Evolutionary conservation across 1,140 invertebrate species (phyloP), one percentile per base, ranked within the genome.

Genomic region (Diuraphis noxia): DNA sequence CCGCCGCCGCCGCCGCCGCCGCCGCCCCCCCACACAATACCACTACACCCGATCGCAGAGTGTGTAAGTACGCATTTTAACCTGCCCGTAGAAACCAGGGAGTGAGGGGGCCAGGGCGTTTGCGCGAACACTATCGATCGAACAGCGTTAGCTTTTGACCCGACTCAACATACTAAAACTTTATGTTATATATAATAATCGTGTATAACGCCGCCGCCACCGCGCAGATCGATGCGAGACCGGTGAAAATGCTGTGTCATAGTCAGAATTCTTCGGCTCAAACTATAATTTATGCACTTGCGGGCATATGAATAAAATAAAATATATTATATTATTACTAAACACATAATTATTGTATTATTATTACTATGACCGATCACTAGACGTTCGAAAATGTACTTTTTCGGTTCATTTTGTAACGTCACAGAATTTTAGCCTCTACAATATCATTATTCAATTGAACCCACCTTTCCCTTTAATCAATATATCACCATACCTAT

Each of bases 121-220:
- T 91, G 89, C 86, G 86, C 86, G 86, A 63, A 63, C 52, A 36
- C 34, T 88, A 88, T 88, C 86, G 86, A 91, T 91, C 89, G 89
- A 40, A 13, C 38, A 3, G 89, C 13, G 72, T 90, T 81, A 38
- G 89, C 89, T 91, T 91, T 91, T 91, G 72, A 91, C 89, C 89
- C 89, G 89, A 91, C 89, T 91, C 89, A 91, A 91, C 89, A 90
- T 81, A 49, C 72, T n/a, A 72, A 88, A 41, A 72, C 87, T 52
- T 2, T 87, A 46, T 46, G 43, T n/a, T 82, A 43, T 43, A 34
- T 34, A 85, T 40, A 41, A 81, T 81, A 81, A 38, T 9, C 30
- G n/a, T 23, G 30, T 41, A 84, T 40, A 38, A 30, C 52, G 34
- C 86, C 8, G 13, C 30, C n/a, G 41, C 38, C 40, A 19, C 40